Evolutionary conservation across 2,113 vertebrate species (phyloP), one percentile per base, ranked within the genome.

Genomic region (Xiphophorus couchianus): DNA sequence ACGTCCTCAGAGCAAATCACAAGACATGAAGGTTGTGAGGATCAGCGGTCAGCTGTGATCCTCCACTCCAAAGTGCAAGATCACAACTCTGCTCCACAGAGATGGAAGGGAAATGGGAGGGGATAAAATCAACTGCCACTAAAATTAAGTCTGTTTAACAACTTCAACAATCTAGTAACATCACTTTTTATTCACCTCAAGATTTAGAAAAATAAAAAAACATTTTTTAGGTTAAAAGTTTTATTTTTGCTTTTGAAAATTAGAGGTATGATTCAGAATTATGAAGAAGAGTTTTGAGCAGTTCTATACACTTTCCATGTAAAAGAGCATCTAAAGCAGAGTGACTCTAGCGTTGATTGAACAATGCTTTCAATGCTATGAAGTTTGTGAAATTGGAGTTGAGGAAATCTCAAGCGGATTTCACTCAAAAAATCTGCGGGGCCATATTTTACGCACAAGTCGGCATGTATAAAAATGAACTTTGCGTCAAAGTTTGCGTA

Each of bases 1-100:
- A 58, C 70, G 74, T 73, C 75, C 68, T 84, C 71, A 54, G 63
- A 84, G 76, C 33, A 37, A 83, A 84, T 76, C 39, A 44, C 31
- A 58, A n/a, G 51, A 58, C 51, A 68, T 62, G 61, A 62, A 62
- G 61, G 35, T 51, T 33, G 5, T 63, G 61, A 62, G 78, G 69
- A 78, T 77, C 73, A 78, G 81, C 63, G 75, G 78, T 85, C 33
- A 66, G 64, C 25, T 66, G 33, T 58, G 51, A 58, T 58, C 51
- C 22, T 58, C 51, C 51, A n/a, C 51, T 58, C 51, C 25, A 58
- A 58, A 58, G 51, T n/a, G 51, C 4, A 58, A 17, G 17, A 58
- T 58, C 22, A 58, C 51, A 58, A 58, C 22, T 58, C 51, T n/a
- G 51, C 51, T 58, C 51, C 25, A n/a, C 51, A 58, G 22, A 25